Evolutionary conservation across 2,888 invertebrate genomes (phyloP).

Genomic region (Macrophya alboannulata): DNA sequence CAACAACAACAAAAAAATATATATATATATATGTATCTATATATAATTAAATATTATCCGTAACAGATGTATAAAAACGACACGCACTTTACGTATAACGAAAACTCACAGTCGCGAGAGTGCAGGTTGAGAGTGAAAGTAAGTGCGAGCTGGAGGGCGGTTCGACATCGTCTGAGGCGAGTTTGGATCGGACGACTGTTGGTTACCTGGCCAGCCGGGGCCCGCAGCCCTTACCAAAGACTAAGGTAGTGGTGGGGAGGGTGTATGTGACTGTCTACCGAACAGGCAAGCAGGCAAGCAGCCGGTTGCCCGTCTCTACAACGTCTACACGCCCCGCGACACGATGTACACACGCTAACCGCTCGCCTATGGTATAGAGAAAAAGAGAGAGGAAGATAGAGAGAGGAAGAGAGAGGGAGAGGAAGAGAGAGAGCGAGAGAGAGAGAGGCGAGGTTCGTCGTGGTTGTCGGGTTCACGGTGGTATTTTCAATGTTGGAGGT

Average conservation of each 20-base stretch:
- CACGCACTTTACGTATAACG: conserved; percentile 7
- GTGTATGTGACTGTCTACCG: conserved; percentile 59
- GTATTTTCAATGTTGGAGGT: conserved; percentile 92
- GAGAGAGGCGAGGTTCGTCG: conserved; percentile 74
- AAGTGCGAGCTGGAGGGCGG: conserved; percentile 80
- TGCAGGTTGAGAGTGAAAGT: conserved; percentile 76
- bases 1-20: too few relatives aligned
- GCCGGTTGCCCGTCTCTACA: conserved; percentile 69
- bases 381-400: conserved; percentile 72
- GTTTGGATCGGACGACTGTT: conserved; percentile 75
- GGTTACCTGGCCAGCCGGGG: conserved; percentile 74
- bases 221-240: conserved; percentile 57
- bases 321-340: conserved; percentile 82
- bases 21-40: too few relatives aligned
- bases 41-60: background rate
- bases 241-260: conserved; percentile 40
- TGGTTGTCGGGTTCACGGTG: conserved; percentile 86
- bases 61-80: background rate
- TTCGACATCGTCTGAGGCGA: conserved; percentile 79
- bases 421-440: conserved; percentile 72
- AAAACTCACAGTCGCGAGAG: conserved; percentile 22
- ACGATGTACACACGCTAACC: conserved; percentile 71
- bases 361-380: conserved; percentile 73
- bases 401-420: conserved; percentile 71
- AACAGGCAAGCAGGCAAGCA: conserved; percentile 58